A percentile compares a stretch with the other conserved stretches of the same genome.
phyloP scores from a whole-genome alignment of 2,888 invertebrate genomes.

The Euplagia quadripunctaria region DNA sequence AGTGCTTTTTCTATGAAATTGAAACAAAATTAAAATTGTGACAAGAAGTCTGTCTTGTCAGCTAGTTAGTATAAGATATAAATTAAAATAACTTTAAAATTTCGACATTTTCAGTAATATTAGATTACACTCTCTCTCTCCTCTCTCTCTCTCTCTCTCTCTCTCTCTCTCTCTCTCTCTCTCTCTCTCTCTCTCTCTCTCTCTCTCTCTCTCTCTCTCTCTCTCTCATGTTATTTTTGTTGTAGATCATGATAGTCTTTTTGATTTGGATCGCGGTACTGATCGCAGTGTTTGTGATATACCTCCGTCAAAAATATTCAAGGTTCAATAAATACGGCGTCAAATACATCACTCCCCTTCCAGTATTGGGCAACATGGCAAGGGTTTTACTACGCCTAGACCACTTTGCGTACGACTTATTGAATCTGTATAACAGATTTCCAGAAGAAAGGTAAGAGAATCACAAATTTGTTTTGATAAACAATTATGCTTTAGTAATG shows the following conservation, averaged over 20 bases:
- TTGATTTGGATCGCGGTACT: constrained; percentile 55
- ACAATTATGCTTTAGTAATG: not conserved
- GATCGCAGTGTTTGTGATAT: constrained; percentile 49
- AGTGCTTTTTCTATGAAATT: too few species aligned
- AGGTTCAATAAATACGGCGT: constrained; percentile 59
- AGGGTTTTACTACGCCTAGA: constrained; percentile 43
- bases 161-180: too few species aligned
- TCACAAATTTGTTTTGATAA: not conserved
- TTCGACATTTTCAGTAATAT: too few species aligned
- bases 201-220: too few species aligned
- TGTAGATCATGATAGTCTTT: constrained; percentile 51
- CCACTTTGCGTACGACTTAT: constrained; percentile 52
- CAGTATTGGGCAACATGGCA: constrained; percentile 31
- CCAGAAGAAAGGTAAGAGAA: constrained; percentile 59
- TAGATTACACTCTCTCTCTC: too few species aligned
- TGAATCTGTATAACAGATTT: constrained; percentile 50
- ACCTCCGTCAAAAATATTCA: constrained; percentile 54
- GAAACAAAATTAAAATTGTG: too few species aligned
- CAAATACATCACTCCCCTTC: constrained; percentile 51
- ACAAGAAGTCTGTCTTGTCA: too few species aligned
- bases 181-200: too few species aligned
- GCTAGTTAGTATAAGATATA: too few species aligned
- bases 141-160: too few species aligned
- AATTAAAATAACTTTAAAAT: too few species aligned
- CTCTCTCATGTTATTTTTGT: constrained; percentile 27